Evolutionary conservation across 2,797 vertebrate genomes (phyloP), one percentile per base, ranked within the genome.

Genomic region (Delichon dasypus): DNA sequence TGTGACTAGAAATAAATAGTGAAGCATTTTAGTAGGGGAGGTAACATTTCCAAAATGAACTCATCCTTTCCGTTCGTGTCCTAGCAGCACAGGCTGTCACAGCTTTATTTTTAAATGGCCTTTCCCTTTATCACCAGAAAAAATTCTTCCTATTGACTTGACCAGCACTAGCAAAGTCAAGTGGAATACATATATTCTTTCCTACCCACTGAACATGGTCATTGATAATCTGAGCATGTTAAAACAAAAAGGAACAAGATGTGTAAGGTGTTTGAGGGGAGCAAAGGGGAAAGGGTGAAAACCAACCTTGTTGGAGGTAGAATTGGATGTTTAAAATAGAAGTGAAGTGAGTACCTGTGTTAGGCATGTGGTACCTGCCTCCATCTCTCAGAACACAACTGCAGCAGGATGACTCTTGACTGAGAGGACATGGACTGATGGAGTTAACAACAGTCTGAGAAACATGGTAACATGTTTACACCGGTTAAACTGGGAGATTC

Each of bases 31-130:
- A 36, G 60, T 44, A 89, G 36, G 19, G 45, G 36, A 89, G 16
- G 55, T 84, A 89, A 72, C 26, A 29, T 44, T 85, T 68, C 58
- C 36, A 0, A 85, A 89, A 85, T 68, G n/a, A 96, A 78, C 64
- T 92, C 70, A 47, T 68, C 34, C 66, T 89, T 95, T 88, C 89
- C 73, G 82, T 81, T 90, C 70, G 66, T 62, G 70, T 44, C 48
- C 38, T 54, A 73, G 68, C 51, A 88, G 79, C 73, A 90, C 0
- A 5, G 51, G 61, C 76, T 73, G 40, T 82, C 85, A 83, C 50
- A 85, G 73, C 58, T 90, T 94, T 94, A 94, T 94, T 97, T 97
- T 96, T 95, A 95, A 95, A 89, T 48, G 89, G 81, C 82, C 90
- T 96, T 95, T 92, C 60, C 72, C 73, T 93, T 85, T 90, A 85